Conservation (phyloP, 37 sponge, comb jelly and placozoan species). For the Spongilla lacustris region DNA sequence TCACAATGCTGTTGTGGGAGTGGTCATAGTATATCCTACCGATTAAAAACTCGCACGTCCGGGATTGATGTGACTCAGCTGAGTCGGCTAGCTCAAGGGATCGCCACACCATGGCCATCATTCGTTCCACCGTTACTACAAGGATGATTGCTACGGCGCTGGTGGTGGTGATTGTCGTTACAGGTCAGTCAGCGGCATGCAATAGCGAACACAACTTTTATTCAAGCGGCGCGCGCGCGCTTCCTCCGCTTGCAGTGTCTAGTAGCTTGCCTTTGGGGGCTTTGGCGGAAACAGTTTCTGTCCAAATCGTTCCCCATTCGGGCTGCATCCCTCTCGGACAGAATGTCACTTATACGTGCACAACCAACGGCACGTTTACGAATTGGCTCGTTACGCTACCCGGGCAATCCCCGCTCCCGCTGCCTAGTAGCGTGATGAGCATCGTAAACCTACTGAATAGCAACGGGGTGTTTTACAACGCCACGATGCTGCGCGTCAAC, state of each 20-base stretch:
- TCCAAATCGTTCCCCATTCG: not conserved
- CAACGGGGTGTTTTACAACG: not conserved
- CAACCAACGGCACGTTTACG: not conserved
- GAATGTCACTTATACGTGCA: not conserved
- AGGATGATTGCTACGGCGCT: no score
- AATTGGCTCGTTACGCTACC: not conserved
- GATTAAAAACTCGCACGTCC: no score
- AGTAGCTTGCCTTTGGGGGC: not conserved
- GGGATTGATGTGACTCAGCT: no score
- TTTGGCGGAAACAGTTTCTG: not conserved
- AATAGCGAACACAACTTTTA: no score
- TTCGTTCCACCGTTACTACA: no score
- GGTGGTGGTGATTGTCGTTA: no score
- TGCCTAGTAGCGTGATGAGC: not conserved
- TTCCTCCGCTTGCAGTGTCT: not conserved
- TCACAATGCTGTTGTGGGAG: no score
- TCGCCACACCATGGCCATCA: no score
- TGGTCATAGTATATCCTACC: no score
- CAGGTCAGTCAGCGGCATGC: no score
- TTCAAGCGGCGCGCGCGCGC: no score
- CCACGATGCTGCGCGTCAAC: not conserved
- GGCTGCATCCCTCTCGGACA: not conserved
- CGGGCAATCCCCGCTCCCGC: not conserved
- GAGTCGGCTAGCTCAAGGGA: no score
- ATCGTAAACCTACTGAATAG: not conserved